Evolutionary conservation across 1,140 invertebrate species (phyloP).

Genomic region (Pteromalus puparum): DNA sequence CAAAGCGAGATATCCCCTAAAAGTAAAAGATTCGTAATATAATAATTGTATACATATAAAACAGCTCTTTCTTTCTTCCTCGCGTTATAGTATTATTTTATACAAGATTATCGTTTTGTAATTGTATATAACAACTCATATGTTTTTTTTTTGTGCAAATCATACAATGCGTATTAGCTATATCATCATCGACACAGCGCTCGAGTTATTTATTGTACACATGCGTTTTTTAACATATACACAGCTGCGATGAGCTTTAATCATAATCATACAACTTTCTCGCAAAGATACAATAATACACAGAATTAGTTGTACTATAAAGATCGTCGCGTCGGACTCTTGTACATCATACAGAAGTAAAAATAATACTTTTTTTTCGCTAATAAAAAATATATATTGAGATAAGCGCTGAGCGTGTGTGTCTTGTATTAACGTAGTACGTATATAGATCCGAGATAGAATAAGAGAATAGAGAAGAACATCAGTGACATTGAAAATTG

Average conservation of each 20-base stretch:
- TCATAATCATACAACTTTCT: neutral
- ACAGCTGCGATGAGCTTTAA: neutral
- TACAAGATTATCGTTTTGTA: neutral
- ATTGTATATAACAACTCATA: constrained; percentile 4
- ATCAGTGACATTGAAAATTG: constrained; percentile 22
- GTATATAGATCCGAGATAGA: no score
- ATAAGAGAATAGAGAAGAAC: constrained; percentile 38
- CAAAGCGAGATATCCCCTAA: constrained; percentile 29
- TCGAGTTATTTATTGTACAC: neutral
- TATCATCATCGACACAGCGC: neutral
- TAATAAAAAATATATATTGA: constrained; percentile 29
- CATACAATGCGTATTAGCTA: constrained; percentile 14
- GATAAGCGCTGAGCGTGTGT: neutral
- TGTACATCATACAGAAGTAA: constrained; percentile 16
- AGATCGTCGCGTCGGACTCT: neutral
- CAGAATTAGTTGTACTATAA: neutral
- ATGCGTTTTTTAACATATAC: neutral
- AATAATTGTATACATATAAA: constrained; percentile 21
- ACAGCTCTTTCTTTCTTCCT: constrained; percentile 11
- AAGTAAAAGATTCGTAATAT: constrained; percentile 24
- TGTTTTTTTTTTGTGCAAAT: constrained; percentile 37
- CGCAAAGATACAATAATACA: constrained; percentile 9
- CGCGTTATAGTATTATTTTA: neutral
- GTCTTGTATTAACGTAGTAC: no score
- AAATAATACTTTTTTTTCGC: constrained; percentile 46